Conservation (phyloP, 2,888 invertebrate genomes). For the Ethmia dodecea region DNA sequence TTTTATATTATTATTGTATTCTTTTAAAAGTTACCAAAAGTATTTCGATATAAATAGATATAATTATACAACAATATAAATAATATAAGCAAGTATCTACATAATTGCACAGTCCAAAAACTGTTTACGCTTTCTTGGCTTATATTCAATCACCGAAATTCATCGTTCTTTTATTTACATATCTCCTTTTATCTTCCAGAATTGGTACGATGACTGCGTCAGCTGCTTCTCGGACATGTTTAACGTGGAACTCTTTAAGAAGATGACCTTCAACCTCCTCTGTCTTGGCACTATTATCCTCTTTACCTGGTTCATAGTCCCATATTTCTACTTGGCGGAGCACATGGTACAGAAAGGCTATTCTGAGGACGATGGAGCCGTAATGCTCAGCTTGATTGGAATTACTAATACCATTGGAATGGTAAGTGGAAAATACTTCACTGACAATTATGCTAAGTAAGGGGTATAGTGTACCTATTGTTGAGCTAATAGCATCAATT, state of each 20-base stretch:
- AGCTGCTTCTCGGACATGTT: conserved; percentile 68
- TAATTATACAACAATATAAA: too few relatives aligned
- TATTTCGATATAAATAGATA: too few relatives aligned
- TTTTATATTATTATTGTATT: too few relatives aligned
- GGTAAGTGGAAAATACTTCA: too few relatives aligned
- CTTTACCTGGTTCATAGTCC: conserved; percentile 96
- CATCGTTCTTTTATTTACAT: background rate
- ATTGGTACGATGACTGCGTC: conserved; percentile 62
- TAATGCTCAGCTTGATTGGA: conserved; percentile 91
- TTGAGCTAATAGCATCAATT: background rate
- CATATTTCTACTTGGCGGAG: conserved; percentile 95
- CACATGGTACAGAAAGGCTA: conserved; percentile 84
- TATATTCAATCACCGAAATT: too few relatives aligned
- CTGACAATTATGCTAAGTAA: too few relatives aligned
- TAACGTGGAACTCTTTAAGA: conserved; percentile 88
- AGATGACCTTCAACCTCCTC: conserved; percentile 87
- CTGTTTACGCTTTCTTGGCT: too few relatives aligned
- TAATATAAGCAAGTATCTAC: too few relatives aligned
- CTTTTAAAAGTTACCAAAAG: too few relatives aligned
- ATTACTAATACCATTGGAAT: conserved; percentile 94
- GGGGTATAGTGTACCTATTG: background rate
- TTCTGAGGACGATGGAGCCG: conserved; percentile 84
- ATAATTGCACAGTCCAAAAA: too few relatives aligned
- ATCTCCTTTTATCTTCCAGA: conserved; percentile 34
- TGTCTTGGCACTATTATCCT: conserved; percentile 91